Evolutionary conservation across 2,113 vertebrate species (phyloP).

Genomic region (Lota lota): DNA sequence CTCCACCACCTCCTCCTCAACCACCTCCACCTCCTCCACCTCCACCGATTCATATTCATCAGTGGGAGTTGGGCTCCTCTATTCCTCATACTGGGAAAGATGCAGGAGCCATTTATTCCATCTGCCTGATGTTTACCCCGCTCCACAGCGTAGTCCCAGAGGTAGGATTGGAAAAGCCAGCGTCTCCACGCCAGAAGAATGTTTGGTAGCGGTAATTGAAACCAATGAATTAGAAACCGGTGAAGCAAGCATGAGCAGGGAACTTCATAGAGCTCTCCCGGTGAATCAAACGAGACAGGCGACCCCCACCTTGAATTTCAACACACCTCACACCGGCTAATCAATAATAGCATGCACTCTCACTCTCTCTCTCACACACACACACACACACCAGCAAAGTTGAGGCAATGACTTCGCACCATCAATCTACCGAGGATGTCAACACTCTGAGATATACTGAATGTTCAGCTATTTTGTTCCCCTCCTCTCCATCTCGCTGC

Average conservation of each 20-base stretch:
- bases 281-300: slow-evolving; percentile 32
- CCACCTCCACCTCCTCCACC: no score
- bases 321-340: slow-evolving; percentile 45
- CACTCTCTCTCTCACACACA: neutral
- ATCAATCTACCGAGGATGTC: slow-evolving; percentile 10
- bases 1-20: no score
- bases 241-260: slow-evolving; percentile 36
- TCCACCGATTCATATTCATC: no score
- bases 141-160: slow-evolving; percentile 39
- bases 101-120: slow-evolving; percentile 12
- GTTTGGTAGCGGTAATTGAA: slow-evolving; percentile 56
- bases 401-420: slow-evolving; percentile 1
- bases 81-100: neutral
- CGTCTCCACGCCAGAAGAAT: slow-evolving; percentile 37
- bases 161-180: slow-evolving; percentile 41
- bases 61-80: no score
- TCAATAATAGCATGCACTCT: slow-evolving; percentile 46
- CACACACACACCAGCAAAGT: slow-evolving; percentile 7
- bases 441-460: slow-evolving; percentile 14
- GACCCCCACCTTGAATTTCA: slow-evolving; percentile 63
- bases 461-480: slow-evolving; percentile 6
- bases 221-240: slow-evolving; percentile 57
- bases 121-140: slow-evolving; percentile 49
- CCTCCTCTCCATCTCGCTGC: neutral
- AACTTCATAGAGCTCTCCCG: slow-evolving; percentile 45